Percentiles rank a stretch among this genome's conserved stretches.
phyloP scores from a whole-genome alignment of 37 sponge, comb jelly and placozoan species.

The Bolinopsis microptera region DNA sequence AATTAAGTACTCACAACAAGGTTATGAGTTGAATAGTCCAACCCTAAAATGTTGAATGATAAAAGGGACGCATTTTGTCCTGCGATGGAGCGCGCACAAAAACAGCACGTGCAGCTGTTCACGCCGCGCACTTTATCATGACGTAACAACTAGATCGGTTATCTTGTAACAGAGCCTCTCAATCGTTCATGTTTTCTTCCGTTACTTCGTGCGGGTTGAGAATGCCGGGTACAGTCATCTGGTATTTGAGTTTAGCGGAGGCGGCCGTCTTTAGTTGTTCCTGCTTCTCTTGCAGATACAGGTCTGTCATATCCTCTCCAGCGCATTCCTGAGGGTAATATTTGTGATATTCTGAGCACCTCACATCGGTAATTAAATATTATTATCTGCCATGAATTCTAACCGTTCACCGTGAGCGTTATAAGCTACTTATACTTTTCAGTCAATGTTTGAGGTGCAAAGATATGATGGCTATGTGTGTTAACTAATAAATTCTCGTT shows the following conservation, averaged over 20 bases:
- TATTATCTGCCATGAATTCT: no score
- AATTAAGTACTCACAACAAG: no score
- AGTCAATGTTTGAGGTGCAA: no score
- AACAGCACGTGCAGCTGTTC: neutral
- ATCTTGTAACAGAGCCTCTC: neutral
- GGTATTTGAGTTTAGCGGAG: conserved; percentile 79
- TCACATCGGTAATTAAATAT: neutral
- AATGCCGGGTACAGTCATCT: conserved; percentile 89
- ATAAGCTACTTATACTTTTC: no score
- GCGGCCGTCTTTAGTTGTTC: conserved; percentile 80
- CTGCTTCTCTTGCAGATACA: conserved; percentile 90
- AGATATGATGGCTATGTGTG: no score
- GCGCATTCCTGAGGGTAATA: conserved; percentile 75
- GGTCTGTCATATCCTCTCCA: conserved; percentile 81
- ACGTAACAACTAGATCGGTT: neutral
- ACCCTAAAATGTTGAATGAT: no score
- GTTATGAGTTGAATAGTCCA: no score
- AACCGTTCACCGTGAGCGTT: no score
- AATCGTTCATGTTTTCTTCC: conserved; percentile 80
- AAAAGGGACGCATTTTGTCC: no score
- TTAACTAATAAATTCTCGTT: no score
- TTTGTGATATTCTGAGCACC: neutral
- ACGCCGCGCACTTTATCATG: neutral
- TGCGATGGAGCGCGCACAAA: neutral
- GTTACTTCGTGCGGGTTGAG: conserved; percentile 97